A percentile compares a stretch with the other conserved stretches of the same genome.
phyloP scores from a whole-genome alignment of 2,888 invertebrate genomes.

The Drosophila buzzatii region DNA sequence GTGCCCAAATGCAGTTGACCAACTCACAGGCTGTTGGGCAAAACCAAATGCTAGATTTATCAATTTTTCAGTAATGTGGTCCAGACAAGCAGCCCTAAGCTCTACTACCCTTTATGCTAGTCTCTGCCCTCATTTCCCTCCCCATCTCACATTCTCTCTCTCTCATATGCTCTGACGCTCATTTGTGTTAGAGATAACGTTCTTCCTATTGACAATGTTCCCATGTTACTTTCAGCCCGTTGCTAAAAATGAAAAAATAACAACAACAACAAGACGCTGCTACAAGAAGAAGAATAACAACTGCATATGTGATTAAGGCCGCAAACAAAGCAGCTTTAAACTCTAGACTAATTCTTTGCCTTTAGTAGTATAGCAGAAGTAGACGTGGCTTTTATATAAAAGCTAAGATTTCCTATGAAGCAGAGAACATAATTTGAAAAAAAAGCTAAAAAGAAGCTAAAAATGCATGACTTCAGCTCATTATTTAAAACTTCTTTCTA shows the following conservation, averaged over 20 bases:
- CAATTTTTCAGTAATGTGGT: slow-evolving; percentile 17
- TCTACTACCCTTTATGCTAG: not conserved
- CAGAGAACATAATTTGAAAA: no score
- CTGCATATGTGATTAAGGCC: not conserved
- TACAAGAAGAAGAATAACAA: not conserved
- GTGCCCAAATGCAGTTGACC: slow-evolving; percentile 37
- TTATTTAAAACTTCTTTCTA: no score
- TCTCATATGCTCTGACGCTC: not conserved
- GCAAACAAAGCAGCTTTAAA: not conserved
- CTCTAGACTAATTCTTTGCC: not conserved
- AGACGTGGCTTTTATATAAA: not conserved
- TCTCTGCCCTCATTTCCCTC: not conserved
- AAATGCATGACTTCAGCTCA: no score
- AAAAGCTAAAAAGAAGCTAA: no score
- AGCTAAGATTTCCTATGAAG: not conserved
- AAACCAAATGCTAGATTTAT: slow-evolving; percentile 20
- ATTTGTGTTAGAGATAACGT: not conserved
- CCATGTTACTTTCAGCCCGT: not conserved
- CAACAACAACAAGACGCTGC: not conserved
- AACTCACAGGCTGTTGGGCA: slow-evolving; percentile 35
- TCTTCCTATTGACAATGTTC: not conserved
- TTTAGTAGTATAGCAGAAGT: not conserved
- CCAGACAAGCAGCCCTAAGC: not conserved
- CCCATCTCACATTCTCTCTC: not conserved
- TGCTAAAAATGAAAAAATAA: not conserved